These are phyloP conservation scores for Otocyon megalotis DNA, from an alignment of 2,113 vertebrate genomes.

Conservation along the genomic window DNA sequence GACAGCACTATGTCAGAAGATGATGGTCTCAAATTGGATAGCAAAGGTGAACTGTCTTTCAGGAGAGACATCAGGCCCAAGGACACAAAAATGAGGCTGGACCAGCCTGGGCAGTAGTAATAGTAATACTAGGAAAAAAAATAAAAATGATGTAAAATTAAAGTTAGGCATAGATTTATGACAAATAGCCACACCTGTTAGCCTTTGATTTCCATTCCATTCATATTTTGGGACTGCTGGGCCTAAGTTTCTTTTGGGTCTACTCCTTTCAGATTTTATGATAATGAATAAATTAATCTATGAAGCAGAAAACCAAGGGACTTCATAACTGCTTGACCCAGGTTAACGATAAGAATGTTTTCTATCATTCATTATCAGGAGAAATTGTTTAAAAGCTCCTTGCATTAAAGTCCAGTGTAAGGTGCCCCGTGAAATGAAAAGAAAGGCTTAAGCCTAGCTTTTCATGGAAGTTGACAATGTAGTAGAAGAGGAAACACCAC, in stretches of 20 bases:
- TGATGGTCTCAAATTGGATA: constrained; percentile 84
- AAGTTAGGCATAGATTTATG: constrained; percentile 55
- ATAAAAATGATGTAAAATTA: constrained; percentile 22
- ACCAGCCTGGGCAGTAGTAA: background rate
- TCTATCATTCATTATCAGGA: constrained; percentile 32
- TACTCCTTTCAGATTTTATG: constrained; percentile 69
- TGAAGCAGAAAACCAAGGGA: constrained; percentile 72
- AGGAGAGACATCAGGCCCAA: constrained; percentile 58
- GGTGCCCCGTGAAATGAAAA: constrained; percentile 33
- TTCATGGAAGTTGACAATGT: background rate
- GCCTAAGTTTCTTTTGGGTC: constrained; percentile 64
- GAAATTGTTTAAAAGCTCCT: constrained; percentile 66
- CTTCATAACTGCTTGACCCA: constrained; percentile 57
- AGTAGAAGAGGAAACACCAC: background rate
- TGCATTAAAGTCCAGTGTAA: background rate
- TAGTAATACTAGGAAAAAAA: constrained; percentile 19
- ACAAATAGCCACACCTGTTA: constrained; percentile 38
- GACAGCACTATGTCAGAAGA: constrained; percentile 80
- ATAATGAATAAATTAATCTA: constrained; percentile 68
- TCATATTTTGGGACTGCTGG: constrained; percentile 47
- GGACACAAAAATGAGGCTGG: constrained; percentile 60
- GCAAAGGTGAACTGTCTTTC: constrained; percentile 81
- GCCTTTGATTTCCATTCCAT: constrained; percentile 25
- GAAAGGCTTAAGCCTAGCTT: background rate
- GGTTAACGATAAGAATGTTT: constrained; percentile 61